These are phyloP conservation scores for Trinectes maculatus DNA, from an alignment of 2,113 vertebrate genomes.

Conservation along the genomic window DNA sequence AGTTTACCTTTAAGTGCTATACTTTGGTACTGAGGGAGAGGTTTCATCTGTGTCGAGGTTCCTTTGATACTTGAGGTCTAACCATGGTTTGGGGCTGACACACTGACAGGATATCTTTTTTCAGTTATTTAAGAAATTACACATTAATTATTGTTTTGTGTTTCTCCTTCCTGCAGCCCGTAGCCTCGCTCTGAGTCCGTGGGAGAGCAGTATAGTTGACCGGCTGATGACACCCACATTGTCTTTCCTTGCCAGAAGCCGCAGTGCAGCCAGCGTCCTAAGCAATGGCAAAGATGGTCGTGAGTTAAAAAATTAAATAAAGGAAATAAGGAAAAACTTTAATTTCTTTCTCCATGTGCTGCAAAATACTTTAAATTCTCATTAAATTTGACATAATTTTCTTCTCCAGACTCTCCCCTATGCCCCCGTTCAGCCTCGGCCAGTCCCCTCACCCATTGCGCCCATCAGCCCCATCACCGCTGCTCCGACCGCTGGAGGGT, in stretches of 20 bases:
- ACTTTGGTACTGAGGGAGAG: background rate
- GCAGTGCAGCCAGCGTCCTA: constrained; percentile 92
- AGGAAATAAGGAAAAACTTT: background rate
- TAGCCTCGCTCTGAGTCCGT: constrained; percentile 89
- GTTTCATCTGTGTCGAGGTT: background rate
- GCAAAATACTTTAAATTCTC: fast-evolving
- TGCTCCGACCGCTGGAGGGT: constrained; percentile 86
- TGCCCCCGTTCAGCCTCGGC: constrained; percentile 95
- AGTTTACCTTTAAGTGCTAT: background rate
- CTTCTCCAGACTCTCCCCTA: constrained; percentile 84
- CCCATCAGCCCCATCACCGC: constrained; percentile 87
- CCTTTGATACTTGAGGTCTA: background rate
- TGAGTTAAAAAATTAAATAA: constrained; percentile 75
- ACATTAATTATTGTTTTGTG: background rate
- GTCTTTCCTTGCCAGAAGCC: constrained; percentile 95
- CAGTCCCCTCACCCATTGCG: constrained; percentile 89
- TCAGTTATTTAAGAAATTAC: background rate
- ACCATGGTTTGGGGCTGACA: background rate
- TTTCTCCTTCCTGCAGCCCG: constrained; percentile 80
- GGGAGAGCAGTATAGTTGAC: constrained; percentile 98
- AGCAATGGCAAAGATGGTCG: constrained; percentile 88
- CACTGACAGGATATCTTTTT: background rate
- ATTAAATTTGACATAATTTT: background rate
- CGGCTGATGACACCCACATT: constrained; percentile 97
- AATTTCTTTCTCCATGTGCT: fast-evolving